Evolutionary conservation across 2,888 invertebrate species (phyloP), one percentile per base, ranked within the genome.

Genomic region (Folsomia candida): DNA sequence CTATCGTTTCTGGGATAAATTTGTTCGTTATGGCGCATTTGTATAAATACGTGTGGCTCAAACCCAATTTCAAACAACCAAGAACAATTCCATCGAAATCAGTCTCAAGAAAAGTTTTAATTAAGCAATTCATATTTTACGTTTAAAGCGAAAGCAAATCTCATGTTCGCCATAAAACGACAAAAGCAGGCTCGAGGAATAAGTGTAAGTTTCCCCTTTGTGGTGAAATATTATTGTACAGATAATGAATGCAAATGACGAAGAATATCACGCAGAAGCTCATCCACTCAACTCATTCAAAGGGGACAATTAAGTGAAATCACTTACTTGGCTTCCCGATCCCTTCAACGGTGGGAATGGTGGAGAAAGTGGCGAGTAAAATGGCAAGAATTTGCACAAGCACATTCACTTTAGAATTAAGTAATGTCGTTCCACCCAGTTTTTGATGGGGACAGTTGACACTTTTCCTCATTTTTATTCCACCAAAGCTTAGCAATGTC

Each of bases 271-370:
- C 18, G 47, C 18, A 47, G 18, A 47, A 11, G 47, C 47, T 18
- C 47, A 47, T 47, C 47, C 47, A 47, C 9, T 18, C 47, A n/a
- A n/a, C n/a, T n/a, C n/a, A 11, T 47, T 47, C 18, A 9, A 47
- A 47, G 47, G 18, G 47, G 47, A 47, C 47, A 47, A 47, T 47
- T 47, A 47, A 47, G 47, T 47, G 18, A 47, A 22, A 25, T 57
- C 27, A 51, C 64, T 64, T 64, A 64, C 64, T 64, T 24, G 64
- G 64, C 26, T 64, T 64, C n/a, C n/a, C n/a, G 51, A 64, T 51
- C 26, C 64, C 64, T n/a, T 64, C 20, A 18, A 64, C 64, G 22
- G n/a, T 22, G 2, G 18, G 18, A 64, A 51, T 14, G 3, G 37
- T 14, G 2, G 14, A 18, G 14, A 37, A 37, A 24, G 51, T 4